phyloP scores from a whole-genome alignment of 1,140 invertebrate genomes.

The Pygmarrhopalites habei region DNA sequence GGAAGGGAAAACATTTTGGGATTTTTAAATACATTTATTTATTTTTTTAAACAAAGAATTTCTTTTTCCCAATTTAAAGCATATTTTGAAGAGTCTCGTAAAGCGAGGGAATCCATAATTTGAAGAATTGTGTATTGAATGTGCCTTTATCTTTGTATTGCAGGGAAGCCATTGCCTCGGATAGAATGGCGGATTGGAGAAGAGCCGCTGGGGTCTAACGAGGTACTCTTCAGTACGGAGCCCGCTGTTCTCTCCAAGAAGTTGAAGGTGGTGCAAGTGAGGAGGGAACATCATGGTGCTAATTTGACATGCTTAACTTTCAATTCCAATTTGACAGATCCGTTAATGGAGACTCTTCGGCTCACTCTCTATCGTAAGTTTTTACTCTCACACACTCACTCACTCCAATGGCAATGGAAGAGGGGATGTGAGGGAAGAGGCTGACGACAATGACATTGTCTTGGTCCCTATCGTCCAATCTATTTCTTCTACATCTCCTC shows the following conservation, averaged over 20 bases:
- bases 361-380: slow-evolving; percentile 38
- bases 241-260: slow-evolving; percentile 29
- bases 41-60: too few relatives aligned
- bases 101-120: too few relatives aligned
- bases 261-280: slow-evolving; percentile 26
- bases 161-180: slow-evolving; percentile 35
- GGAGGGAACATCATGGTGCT: slow-evolving; percentile 39
- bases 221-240: slow-evolving; percentile 25
- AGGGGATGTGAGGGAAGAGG: too few relatives aligned
- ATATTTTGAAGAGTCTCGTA: too few relatives aligned
- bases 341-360: slow-evolving; percentile 35
- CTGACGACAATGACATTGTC: too few relatives aligned
- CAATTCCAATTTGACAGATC: slow-evolving; percentile 40
- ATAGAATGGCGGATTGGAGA: slow-evolving; percentile 38
- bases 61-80: too few relatives aligned
- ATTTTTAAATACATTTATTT: too few relatives aligned
- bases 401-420: too few relatives aligned
- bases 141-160: slow-evolving; percentile 46
- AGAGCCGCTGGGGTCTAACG: slow-evolving; percentile 25
- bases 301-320: slow-evolving; percentile 40
- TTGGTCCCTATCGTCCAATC: background rate
- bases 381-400: background rate
- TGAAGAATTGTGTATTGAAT: too few relatives aligned
- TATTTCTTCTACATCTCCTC: background rate
- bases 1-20: too few relatives aligned